phyloP scores from a whole-genome alignment of 2,888 invertebrate genomes.

The Cheilosia vernalis region DNA sequence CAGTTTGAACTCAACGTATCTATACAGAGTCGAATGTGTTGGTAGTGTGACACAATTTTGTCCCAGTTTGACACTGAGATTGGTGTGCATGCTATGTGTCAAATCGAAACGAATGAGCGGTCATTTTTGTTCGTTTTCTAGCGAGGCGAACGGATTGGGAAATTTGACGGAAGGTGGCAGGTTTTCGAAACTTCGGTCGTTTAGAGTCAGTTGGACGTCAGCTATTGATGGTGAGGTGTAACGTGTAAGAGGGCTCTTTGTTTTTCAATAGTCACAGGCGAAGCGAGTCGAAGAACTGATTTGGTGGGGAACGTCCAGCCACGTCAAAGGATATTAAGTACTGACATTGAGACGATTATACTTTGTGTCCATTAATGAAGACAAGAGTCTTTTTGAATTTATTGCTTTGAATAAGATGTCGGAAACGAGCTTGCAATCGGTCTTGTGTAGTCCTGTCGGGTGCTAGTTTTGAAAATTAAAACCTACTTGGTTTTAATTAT shows the following conservation, averaged over 20 bases:
- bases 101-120: constrained; percentile 26
- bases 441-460: no score
- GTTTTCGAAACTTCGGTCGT: background rate
- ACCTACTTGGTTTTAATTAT: no score
- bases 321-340: no score
- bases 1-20: constrained; percentile 19
- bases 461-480: no score
- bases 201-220: constrained; percentile 1
- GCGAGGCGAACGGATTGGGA: background rate
- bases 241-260: background rate
- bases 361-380: no score
- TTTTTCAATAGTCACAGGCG: background rate
- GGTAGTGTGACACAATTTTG: constrained; percentile 51
- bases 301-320: no score
- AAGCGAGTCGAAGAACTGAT: no score
- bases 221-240: constrained; percentile 17
- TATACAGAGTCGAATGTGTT: background rate
- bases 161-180: constrained; percentile 8
- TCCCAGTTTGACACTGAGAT: constrained; percentile 41
- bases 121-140: constrained; percentile 3
- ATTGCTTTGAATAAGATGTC: no score
- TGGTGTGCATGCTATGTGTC: constrained; percentile 35
- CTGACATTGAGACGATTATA: no score
- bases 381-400: no score
- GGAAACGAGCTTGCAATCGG: no score